These are phyloP conservation scores for Hemitrygon akajei DNA, from an alignment of 2,797 vertebrate genomes.

Conservation along the genomic window DNA sequence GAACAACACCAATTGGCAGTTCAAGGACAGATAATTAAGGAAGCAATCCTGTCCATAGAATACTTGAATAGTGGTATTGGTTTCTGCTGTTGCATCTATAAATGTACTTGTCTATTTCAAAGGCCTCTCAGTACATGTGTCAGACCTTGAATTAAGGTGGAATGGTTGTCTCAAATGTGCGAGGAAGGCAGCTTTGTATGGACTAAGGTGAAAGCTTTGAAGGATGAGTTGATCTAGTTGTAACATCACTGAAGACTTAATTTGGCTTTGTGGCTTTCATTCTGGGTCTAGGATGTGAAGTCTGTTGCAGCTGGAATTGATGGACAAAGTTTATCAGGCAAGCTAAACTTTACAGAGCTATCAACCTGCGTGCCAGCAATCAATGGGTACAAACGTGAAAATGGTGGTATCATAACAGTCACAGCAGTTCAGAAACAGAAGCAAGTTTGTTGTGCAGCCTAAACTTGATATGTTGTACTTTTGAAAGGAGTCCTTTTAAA, in stretches of 20 bases:
- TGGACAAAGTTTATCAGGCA: not conserved
- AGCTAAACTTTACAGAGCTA: not conserved
- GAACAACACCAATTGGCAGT: not conserved
- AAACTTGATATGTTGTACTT: not conserved
- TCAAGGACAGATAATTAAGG: not conserved
- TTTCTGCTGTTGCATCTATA: not conserved
- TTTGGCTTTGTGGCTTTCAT: not conserved
- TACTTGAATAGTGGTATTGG: not conserved
- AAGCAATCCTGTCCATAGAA: not conserved
- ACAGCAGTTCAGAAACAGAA: not conserved
- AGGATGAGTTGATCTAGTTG: not conserved
- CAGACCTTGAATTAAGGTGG: not conserved
- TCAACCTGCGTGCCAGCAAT: not conserved
- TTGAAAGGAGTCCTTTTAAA: constrained; percentile 18
- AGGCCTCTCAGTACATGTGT: not conserved
- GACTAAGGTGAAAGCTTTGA: no score
- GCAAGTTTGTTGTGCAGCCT: not conserved
- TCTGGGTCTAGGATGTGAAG: not conserved
- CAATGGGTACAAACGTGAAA: not conserved
- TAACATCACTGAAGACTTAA: not conserved
- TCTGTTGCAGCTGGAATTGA: not conserved
- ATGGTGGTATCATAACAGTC: not conserved
- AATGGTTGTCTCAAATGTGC: not conserved
- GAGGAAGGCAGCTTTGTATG: not conserved
- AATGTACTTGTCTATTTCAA: not conserved